A percentile compares a stretch with the other conserved stretches of the same genome.
Evolutionary conservation across 2,888 invertebrate genomes (phyloP).

Genomic region (Kuschelorhynchus macadamiae): DNA sequence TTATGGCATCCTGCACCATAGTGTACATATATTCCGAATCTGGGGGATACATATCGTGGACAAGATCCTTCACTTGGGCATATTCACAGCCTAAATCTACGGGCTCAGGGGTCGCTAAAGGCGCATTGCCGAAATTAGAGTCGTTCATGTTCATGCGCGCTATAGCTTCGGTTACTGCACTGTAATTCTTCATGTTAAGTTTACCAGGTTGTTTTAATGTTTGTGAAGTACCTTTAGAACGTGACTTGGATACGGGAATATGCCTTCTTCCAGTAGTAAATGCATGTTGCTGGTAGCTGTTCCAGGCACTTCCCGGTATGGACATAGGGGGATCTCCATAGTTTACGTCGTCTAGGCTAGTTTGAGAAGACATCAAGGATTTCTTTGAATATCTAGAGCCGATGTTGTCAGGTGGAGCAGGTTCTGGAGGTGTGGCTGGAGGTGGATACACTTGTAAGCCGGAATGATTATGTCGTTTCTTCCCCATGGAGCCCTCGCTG

Average conservation of each 20-base stretch:
- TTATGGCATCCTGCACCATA: constrained; percentile 66
- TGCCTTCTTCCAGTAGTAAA: constrained; percentile 80
- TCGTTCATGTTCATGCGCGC: constrained; percentile 75
- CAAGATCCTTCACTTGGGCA: constrained; percentile 78
- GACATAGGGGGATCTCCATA: constrained; percentile 68
- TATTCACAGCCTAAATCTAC: constrained; percentile 83
- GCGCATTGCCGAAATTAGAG: constrained; percentile 76
- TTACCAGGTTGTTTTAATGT: constrained; percentile 90
- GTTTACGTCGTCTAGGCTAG: constrained; percentile 78
- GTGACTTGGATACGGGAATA: constrained; percentile 73
- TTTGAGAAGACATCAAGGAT: constrained; percentile 71
- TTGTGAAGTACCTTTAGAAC: constrained; percentile 79
- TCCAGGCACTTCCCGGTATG: constrained; percentile 71
- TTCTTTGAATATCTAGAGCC: constrained; percentile 70
- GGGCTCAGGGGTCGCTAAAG: constrained; percentile 82
- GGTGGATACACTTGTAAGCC: constrained; percentile 83
- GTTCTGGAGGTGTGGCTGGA: constrained; percentile 87
- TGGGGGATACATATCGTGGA: constrained; percentile 71
- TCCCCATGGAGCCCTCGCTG: constrained; percentile 71
- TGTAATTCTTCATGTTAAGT: constrained; percentile 90
- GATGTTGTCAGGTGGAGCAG: constrained; percentile 84
- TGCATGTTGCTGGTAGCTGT: constrained; percentile 78
- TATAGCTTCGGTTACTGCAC: constrained; percentile 89
- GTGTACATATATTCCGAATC: constrained; percentile 78
- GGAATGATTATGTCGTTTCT: constrained; percentile 60